These are phyloP conservation scores for Leptatherina wallacei DNA, from an alignment of 2,797 vertebrate species.

Conservation along the genomic window DNA sequence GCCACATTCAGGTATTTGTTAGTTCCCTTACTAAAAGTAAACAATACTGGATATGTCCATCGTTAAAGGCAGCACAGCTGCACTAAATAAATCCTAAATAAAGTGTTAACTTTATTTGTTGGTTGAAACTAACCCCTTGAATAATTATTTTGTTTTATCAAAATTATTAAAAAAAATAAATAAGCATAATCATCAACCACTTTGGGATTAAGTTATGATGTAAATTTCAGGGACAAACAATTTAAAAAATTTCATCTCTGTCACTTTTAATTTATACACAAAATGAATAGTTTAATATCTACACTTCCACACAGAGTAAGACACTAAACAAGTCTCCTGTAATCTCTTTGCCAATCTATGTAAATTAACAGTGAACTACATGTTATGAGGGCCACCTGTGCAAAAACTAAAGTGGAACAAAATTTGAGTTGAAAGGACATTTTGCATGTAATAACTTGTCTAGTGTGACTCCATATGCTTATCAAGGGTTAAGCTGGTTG, in stretches of 20 bases:
- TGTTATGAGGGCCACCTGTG: neutral
- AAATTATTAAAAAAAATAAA: no score
- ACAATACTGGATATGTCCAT: neutral
- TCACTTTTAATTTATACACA: neutral
- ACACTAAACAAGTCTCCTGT: slow-evolving; percentile 5
- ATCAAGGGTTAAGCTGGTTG: neutral
- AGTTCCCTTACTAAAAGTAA: neutral
- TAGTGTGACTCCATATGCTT: neutral
- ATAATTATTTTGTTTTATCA: neutral
- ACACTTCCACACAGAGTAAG: neutral
- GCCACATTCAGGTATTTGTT: slow-evolving; percentile 44
- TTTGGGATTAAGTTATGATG: neutral
- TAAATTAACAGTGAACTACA: neutral
- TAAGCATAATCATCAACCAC: neutral
- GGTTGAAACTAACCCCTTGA: neutral
- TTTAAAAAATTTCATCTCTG: neutral
- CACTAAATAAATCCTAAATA: neutral
- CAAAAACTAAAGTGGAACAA: neutral
- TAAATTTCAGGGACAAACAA: neutral
- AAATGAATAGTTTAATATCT: neutral
- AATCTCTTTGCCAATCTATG: neutral
- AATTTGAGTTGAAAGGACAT: neutral
- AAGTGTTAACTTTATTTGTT: neutral
- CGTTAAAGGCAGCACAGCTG: slow-evolving; percentile 26
- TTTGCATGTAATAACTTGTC: neutral